Evolutionary conservation across 2,113 vertebrate species (phyloP), one percentile per base, ranked within the genome.

Genomic region (Siphamia tubifer): DNA sequence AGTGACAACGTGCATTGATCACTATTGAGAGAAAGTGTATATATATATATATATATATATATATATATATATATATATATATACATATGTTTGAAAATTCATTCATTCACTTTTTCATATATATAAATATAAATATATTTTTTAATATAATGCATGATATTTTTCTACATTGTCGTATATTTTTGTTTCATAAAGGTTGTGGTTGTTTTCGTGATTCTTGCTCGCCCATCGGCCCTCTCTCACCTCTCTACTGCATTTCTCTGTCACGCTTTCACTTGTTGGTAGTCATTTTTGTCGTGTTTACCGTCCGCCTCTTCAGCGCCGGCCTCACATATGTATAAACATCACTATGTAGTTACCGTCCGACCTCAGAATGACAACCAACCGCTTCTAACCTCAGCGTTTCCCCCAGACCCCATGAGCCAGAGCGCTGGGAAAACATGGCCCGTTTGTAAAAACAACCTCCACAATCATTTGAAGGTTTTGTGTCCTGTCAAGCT

Each of bases 381-480:
- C 38, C 73, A 58, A 68, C 63, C 58, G 6, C 69, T 24, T 56
- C 43, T 30, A 28, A 74, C 82, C 79, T 86, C 71, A 81, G 43
- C 51, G 21, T 79, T 76, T 70, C 68, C 67, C 57, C 57, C 45
- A 31, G 67, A 69, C 77, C 75, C 70, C 77, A 52, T 67, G n/a
- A 39, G 1, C 7, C 57, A 61, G 79, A 66, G 30, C 19, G 53
- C 76, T 81, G 77, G 81, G 79, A 87, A 82, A 89, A 84, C 77
- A 85, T 30, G 52, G 35, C 55, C 53, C 19, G 58, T 74, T 67
- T 78, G 68, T 81, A 45, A 74, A 84, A 84, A 84, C 74, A 83
- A 77, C 71, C 71, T 83, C 75, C 77, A 80, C 85, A 78, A 72
- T 77, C 49, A 70, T 77, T 82, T 58, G n/a, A 77, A 68, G 69